These are phyloP conservation scores for Falco novaeseelandiae DNA, from an alignment of 2,797 vertebrate species.

Conservation along the genomic window DNA sequence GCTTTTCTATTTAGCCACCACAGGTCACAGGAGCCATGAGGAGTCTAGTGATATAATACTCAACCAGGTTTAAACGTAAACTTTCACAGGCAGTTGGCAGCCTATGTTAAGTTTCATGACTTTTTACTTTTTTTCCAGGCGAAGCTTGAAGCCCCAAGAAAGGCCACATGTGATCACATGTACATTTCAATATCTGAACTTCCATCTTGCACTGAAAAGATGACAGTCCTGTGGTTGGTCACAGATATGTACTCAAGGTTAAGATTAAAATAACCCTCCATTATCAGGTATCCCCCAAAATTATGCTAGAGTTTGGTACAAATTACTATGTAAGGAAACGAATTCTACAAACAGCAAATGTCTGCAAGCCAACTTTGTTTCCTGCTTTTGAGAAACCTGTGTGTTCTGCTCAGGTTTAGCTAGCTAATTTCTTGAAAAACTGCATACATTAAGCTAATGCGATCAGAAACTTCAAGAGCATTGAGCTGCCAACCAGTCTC, in stretches of 20 bases:
- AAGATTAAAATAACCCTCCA: background rate
- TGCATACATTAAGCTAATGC: background rate
- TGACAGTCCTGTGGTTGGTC: background rate
- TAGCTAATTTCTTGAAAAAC: background rate
- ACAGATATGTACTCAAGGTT: background rate
- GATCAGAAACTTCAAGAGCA: background rate
- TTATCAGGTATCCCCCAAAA: background rate
- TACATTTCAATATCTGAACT: background rate
- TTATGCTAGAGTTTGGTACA: background rate
- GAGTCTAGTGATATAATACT: background rate
- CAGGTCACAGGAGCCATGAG: conserved; percentile 55
- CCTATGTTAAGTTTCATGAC: background rate
- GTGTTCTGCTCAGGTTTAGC: background rate
- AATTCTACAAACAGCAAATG: background rate
- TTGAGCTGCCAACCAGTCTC: background rate
- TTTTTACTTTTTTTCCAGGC: background rate
- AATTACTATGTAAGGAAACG: background rate
- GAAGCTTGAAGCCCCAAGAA: background rate
- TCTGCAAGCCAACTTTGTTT: background rate
- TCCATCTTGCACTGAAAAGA: background rate
- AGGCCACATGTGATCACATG: background rate
- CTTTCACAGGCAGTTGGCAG: background rate
- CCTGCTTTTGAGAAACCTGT: background rate
- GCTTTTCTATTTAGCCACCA: conserved; percentile 66
- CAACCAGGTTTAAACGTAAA: background rate